Evolutionary conservation across 2,797 vertebrate genomes (phyloP), one percentile per base, ranked within the genome.

Genomic region (Hapalemur alaotrensis): DNA sequence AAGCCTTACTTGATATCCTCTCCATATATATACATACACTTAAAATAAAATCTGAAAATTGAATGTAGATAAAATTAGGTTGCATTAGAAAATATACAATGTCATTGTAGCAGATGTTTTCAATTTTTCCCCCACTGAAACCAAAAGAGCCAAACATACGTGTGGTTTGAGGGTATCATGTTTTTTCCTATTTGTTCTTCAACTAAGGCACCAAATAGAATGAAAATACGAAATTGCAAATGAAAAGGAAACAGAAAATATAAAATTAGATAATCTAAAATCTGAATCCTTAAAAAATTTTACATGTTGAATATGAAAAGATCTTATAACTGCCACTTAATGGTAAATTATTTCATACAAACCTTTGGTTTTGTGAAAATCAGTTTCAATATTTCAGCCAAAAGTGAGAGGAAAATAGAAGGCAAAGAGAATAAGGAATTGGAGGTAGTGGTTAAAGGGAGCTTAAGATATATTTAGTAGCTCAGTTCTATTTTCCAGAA

Each of bases 31-130:
- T 20, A 89, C 15, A 69, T 1, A 73, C 7, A 48, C 43, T 93
- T 89, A 89, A 93, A 82, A 78, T 67, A 93, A 93, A 79, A 88
- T 89, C 20, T 80, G 48, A 93, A 91, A 92, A 76, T 5, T 76
- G 35, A 61, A 70, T 59, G 5, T 41, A 95, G 67, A 32, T 67
- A 75, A 93, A 96, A 63, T 43, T 93, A 75, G 15, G 35, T 22
- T 82, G n/a, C 67, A 30, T 82, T 81, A 82, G 54, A 89, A 82
- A 95, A 80, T 38, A 57, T 1, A 67, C 5, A 89, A 48, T 91
- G 57, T 82, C 59, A 94, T 83, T 87, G 82, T 46, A 61, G 32
- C 35, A 95, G 41, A 17, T 85, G 63, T 52, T 88, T 93, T 70
- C 7, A 43, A 41, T 22, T 63, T 70, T 82, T 15, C 8, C 28